phyloP scores from a whole-genome alignment of 1,140 invertebrate species.

The Heliconius hermathena region DNA sequence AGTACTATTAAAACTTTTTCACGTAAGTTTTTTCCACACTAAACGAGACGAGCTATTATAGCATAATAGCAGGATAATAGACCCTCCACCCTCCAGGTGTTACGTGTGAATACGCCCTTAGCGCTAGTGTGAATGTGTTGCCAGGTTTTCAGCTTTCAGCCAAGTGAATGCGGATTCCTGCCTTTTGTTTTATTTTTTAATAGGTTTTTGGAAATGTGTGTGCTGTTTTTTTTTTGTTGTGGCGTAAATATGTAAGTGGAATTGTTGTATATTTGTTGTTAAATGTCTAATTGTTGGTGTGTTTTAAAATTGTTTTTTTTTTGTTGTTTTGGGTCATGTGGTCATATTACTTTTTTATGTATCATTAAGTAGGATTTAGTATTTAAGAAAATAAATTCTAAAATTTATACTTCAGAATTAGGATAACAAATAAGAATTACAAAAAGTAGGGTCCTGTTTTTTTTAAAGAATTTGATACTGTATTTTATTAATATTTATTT shows the following conservation, averaged over 20 bases:
- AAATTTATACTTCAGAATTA: too few relatives aligned
- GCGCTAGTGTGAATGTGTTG: slow-evolving; percentile 51
- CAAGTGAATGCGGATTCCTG: slow-evolving; percentile 25
- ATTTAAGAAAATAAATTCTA: too few relatives aligned
- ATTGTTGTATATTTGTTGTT: neutral
- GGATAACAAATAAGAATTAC: too few relatives aligned
- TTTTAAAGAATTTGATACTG: too few relatives aligned
- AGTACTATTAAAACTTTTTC: slow-evolving; percentile 3
- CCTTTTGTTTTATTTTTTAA: slow-evolving; percentile 22
- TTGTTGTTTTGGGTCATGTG: neutral
- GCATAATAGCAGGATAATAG: slow-evolving; percentile 63
- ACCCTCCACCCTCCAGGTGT: slow-evolving; percentile 61
- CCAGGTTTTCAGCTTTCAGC: slow-evolving; percentile 33
- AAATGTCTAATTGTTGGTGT: neutral
- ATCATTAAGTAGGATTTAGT: too few relatives aligned
- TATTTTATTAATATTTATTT: too few relatives aligned
- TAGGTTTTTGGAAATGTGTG: neutral
- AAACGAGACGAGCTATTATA: slow-evolving; percentile 57
- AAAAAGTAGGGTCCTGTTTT: too few relatives aligned
- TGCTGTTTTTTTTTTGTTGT: neutral
- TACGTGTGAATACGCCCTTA: slow-evolving; percentile 66
- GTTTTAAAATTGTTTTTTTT: neutral
- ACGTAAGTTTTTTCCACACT: slow-evolving; percentile 47
- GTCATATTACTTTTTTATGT: neutral
- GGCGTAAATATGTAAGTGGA: neutral